These are phyloP conservation scores for Hydra vulgaris DNA, from an alignment of 30 jellyfish, hydroid and myxozoan genomes.

Conservation along the genomic window DNA sequence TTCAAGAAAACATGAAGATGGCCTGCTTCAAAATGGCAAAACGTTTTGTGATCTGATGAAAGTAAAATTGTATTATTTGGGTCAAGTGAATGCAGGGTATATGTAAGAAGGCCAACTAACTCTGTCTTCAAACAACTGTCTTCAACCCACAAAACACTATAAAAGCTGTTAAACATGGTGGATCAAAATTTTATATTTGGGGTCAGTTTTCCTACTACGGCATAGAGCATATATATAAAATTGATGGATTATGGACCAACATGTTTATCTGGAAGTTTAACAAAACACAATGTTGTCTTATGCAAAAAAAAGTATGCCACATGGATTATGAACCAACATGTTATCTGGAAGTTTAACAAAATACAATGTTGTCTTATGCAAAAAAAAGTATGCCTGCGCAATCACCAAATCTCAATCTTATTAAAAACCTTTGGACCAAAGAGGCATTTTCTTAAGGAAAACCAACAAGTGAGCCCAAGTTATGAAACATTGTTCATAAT, in stretches of 20 bases:
- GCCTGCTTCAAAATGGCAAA: neutral
- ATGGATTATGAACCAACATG: neutral
- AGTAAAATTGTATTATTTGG: neutral
- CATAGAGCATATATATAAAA: neutral
- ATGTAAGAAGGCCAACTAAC: neutral
- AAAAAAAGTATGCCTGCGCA: neutral
- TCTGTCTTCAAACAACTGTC: neutral
- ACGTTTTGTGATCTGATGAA: neutral
- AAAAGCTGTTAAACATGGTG: neutral
- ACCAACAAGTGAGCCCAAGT: too few species aligned
- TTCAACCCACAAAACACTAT: neutral
- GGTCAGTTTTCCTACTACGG: neutral
- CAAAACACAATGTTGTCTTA: neutral
- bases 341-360: neutral
- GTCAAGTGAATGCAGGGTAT: neutral
- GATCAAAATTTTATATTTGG: neutral
- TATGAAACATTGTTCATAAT: too few species aligned
- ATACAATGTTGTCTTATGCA: neutral
- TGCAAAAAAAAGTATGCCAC: neutral
- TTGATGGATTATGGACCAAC: neutral
- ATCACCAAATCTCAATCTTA: neutral
- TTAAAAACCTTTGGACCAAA: neutral
- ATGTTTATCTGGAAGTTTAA: neutral
- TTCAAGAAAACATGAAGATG: neutral
- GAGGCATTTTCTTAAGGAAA: neutral